Evolutionary conservation across 1,140 invertebrate species (phyloP).

Genomic region (Lepidotrigona ventralis): DNA sequence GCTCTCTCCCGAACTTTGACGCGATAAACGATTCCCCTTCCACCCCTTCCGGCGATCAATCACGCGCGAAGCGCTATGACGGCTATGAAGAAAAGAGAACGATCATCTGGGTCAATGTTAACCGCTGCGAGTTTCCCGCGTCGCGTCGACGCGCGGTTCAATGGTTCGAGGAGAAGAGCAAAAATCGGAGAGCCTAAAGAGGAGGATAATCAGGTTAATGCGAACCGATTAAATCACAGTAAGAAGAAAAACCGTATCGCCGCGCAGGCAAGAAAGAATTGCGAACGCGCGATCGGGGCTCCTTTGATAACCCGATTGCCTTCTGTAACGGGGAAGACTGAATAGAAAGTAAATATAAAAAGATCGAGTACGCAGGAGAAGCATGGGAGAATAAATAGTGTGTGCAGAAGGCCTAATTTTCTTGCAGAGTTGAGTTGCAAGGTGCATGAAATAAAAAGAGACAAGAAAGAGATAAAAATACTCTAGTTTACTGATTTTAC

Average conservation of each 20-base stretch:
- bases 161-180: neutral
- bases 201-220: neutral
- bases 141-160: neutral
- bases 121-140: neutral
- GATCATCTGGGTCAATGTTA: conserved; percentile 9
- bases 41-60: neutral
- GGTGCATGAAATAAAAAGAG: neutral
- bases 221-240: neutral
- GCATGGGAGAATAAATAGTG: too few species aligned
- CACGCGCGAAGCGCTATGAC: neutral
- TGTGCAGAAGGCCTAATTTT: neutral
- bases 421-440: neutral
- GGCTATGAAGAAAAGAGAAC: neutral
- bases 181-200: neutral
- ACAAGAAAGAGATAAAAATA: neutral
- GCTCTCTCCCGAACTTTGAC: neutral
- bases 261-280: neutral
- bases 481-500: too few species aligned
- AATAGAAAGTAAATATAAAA: neutral
- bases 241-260: neutral
- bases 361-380: neutral
- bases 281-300: too few species aligned
- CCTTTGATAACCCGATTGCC: neutral
- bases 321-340: too few species aligned
- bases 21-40: neutral